Percentiles rank a stretch among this genome's conserved stretches.
These are phyloP conservation scores for Nephila pilipes DNA, from an alignment of 1,140 invertebrate genomes.

Conservation along the genomic window DNA sequence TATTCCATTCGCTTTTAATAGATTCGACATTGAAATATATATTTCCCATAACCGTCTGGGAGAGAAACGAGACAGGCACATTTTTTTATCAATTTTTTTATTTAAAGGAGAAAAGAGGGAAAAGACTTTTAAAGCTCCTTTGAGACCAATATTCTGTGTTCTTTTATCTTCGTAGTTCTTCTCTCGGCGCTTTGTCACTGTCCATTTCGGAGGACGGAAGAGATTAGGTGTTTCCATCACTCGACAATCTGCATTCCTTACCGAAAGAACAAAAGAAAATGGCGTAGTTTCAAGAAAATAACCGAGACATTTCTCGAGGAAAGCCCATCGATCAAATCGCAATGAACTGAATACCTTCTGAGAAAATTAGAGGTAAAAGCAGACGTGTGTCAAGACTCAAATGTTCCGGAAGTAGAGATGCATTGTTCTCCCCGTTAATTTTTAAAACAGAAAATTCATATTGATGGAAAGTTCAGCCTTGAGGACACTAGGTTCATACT, in stretches of 20 bases:
- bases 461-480: no score
- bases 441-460: no score
- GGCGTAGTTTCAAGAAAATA: no score
- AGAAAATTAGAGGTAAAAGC: not conserved
- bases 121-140: not conserved
- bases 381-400: not conserved
- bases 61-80: not conserved
- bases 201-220: not conserved
- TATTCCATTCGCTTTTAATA: not conserved
- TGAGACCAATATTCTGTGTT: not conserved
- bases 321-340: not conserved
- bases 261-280: not conserved
- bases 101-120: not conserved
- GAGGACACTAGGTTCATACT: no score
- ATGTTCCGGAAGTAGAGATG: not conserved
- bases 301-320: not conserved
- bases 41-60: not conserved
- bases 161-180: not conserved
- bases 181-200: not conserved
- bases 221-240: not conserved
- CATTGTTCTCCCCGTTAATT: not conserved
- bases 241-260: not conserved
- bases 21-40: not conserved
- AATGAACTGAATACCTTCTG: not conserved
- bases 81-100: not conserved